Evolutionary conservation across 2,888 invertebrate genomes (phyloP).

Genomic region (Tenthredo amoena): DNA sequence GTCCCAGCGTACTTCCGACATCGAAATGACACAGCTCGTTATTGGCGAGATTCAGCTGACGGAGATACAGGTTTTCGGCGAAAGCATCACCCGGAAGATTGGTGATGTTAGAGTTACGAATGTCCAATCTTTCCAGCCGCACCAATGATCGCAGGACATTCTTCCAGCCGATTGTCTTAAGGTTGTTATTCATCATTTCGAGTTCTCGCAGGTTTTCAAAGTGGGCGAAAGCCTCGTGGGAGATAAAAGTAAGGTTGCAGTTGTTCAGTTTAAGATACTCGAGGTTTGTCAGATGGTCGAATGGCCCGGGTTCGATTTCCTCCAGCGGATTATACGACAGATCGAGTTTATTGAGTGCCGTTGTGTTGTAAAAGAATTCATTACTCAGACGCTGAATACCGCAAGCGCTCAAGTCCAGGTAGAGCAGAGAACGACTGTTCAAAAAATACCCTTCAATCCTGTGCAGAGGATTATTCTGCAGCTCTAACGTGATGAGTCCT

Average conservation of each 20-base stretch:
- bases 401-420: conserved; percentile 85
- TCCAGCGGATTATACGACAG: conserved; percentile 85
- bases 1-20: conserved; percentile 83
- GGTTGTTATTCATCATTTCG: conserved; percentile 82
- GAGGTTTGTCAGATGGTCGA: conserved; percentile 83
- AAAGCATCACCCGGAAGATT: conserved; percentile 84
- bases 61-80: conserved; percentile 83
- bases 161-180: conserved; percentile 82
- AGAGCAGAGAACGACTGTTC: conserved; percentile 83
- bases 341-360: conserved; percentile 85
- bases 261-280: conserved; percentile 84
- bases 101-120: conserved; percentile 82
- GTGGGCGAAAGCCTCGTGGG: conserved; percentile 81
- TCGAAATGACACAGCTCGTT: conserved; percentile 84
- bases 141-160: conserved; percentile 82
- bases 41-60: conserved; percentile 83
- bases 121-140: conserved; percentile 83
- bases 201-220: conserved; percentile 83
- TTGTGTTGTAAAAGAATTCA: conserved; percentile 84
- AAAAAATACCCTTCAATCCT: conserved; percentile 84
- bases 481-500: conserved; percentile 85
- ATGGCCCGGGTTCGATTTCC: conserved; percentile 81
- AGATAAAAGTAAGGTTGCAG: conserved; percentile 82
- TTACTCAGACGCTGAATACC: conserved; percentile 81
- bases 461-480: conserved; percentile 84